A percentile compares a stretch with the other conserved stretches of the same genome.
phyloP scores from a whole-genome alignment of 2,888 invertebrate species.

The Torymus texanus region DNA sequence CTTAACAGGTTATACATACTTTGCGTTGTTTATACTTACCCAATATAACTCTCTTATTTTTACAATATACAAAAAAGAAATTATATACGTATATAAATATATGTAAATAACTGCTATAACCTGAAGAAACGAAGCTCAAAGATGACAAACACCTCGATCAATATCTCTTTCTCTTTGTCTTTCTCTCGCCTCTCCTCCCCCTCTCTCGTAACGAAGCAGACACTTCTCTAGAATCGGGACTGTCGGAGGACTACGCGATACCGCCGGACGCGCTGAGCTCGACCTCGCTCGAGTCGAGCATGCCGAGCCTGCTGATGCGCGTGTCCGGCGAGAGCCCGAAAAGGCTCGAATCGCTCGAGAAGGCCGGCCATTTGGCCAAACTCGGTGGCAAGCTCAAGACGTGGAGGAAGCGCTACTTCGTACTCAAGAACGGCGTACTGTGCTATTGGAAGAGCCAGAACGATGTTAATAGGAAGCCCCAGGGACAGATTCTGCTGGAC shows the following conservation, averaged over 20 bases:
- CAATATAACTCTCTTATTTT: too few relatives aligned
- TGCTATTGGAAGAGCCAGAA: conserved; percentile 97
- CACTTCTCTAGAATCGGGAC: conserved; percentile 91
- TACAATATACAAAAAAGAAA: too few relatives aligned
- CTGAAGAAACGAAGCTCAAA: too few relatives aligned
- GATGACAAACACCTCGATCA: too few relatives aligned
- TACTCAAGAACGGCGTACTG: conserved; percentile 92
- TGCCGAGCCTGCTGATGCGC: conserved; percentile 81
- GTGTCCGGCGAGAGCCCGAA: conserved; percentile 77
- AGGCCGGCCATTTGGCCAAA: conserved; percentile 91
- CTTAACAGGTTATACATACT: conserved; percentile 17
- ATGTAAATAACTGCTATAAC: too few relatives aligned
- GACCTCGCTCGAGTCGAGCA: conserved; percentile 85
- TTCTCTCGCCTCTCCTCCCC: too few relatives aligned
- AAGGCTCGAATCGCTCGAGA: conserved; percentile 88
- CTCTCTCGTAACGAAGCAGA: conserved; percentile 8
- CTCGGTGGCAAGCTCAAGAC: conserved; percentile 96
- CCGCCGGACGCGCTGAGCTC: conserved; percentile 95
- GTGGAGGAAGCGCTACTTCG: conserved; percentile 97
- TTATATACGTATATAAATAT: too few relatives aligned
- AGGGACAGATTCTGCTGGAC: conserved; percentile 93
- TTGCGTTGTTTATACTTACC: too few relatives aligned
- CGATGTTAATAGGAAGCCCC: conserved; percentile 90
- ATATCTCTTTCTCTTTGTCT: too few relatives aligned
- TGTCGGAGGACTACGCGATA: conserved; percentile 97